Percentiles rank a stretch among this genome's conserved stretches.
Conservation (phyloP, 2,888 invertebrate species). For the Diloba caeruleocephala region DNA sequence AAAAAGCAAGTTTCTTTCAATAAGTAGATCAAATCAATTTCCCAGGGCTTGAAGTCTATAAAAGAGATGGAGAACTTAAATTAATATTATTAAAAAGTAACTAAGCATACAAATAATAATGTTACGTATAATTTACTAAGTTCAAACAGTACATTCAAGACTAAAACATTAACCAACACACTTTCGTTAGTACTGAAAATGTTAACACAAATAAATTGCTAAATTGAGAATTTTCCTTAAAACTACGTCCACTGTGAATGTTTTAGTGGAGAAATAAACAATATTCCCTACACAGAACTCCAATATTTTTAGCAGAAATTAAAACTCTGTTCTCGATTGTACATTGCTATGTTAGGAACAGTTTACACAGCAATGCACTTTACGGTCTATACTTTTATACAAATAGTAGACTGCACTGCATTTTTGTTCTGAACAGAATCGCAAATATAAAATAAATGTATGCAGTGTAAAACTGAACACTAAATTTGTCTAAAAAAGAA, state of each 20-base stretch:
- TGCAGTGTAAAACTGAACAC: background rate
- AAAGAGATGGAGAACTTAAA: too few species aligned
- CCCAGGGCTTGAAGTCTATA: too few species aligned
- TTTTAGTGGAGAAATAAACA: constrained; percentile 1
- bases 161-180: too few species aligned
- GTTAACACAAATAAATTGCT: too few species aligned
- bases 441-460: constrained; percentile 13
- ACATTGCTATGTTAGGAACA: constrained; percentile 39
- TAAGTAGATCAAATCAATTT: too few species aligned
- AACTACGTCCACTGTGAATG: constrained; percentile 6
- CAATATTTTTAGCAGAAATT: constrained; percentile 17
- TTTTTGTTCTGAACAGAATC: constrained; percentile 22
- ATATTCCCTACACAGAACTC: background rate
- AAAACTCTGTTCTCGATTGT: constrained; percentile 36
- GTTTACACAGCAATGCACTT: constrained; percentile 52
- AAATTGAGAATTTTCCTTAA: background rate
- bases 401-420: constrained; percentile 10
- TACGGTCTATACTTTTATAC: constrained; percentile 34
- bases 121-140: too few species aligned
- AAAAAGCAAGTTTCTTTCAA: too few species aligned
- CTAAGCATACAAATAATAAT: too few species aligned
- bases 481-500: background rate
- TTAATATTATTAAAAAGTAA: background rate
- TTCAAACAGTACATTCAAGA: too few species aligned
- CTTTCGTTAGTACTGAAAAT: too few species aligned